Evolutionary conservation across 2,888 invertebrate species (phyloP).

Genomic region (Cepaea hortensis): DNA sequence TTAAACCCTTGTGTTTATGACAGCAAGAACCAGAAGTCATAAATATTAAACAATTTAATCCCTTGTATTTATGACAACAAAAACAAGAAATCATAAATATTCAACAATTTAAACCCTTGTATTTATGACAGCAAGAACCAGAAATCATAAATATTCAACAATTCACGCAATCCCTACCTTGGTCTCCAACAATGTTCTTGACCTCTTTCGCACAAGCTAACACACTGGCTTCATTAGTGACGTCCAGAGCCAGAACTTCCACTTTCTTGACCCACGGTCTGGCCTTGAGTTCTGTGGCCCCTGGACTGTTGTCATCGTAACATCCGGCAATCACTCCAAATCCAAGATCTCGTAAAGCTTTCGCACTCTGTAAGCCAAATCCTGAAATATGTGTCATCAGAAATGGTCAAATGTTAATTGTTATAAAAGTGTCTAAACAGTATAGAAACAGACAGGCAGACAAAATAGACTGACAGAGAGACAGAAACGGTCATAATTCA

Average conservation of each 20-base stretch:
- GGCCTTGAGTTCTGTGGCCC: conserved; percentile 53
- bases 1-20: too few species aligned
- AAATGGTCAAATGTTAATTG: not conserved
- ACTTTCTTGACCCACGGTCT: conserved; percentile 46
- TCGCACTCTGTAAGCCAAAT: conserved; percentile 58
- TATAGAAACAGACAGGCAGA: not conserved
- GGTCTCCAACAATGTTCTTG: conserved; percentile 43
- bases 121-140: too few species aligned
- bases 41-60: too few species aligned
- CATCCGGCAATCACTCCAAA: conserved; percentile 63
- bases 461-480: too few species aligned
- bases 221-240: conserved; percentile 56
- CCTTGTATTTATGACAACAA: too few species aligned
- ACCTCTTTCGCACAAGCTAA: conserved; percentile 49
- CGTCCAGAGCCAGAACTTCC: conserved; percentile 59
- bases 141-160: not conserved
- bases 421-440: not conserved
- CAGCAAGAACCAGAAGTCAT: too few species aligned
- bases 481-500: too few species aligned
- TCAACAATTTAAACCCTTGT: too few species aligned
- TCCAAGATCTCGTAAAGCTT: conserved; percentile 55
- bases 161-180: conserved; percentile 38
- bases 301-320: conserved; percentile 52
- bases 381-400: conserved; percentile 47
- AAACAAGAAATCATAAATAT: too few species aligned